A percentile compares a stretch with the other conserved stretches of the same genome.
These are phyloP conservation scores for Spizaetus ornatus DNA, from an alignment of 2,113 vertebrate genomes.

Conservation along the genomic window DNA sequence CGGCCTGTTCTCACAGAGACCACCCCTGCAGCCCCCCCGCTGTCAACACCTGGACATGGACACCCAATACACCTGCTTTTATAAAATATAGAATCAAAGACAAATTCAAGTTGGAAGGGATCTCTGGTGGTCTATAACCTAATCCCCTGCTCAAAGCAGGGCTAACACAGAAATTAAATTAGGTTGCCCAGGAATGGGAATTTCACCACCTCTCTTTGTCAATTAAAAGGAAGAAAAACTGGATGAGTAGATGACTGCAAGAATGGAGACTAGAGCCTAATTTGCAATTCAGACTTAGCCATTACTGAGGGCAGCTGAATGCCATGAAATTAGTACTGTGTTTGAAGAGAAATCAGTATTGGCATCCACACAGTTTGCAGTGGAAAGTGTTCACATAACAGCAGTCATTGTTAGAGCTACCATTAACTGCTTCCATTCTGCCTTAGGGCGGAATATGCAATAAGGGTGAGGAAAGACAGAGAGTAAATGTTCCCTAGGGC, in stretches of 20 bases:
- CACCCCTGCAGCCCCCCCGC: background rate
- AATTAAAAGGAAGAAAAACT: background rate
- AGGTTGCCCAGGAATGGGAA: background rate
- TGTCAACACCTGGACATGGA: background rate
- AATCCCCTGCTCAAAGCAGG: background rate
- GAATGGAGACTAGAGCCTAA: background rate
- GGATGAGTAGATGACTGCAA: background rate
- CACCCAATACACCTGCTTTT: background rate
- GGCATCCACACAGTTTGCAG: background rate
- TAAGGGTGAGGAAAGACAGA: background rate
- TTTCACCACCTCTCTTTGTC: background rate
- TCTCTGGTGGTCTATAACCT: background rate
- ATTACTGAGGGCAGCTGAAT: background rate
- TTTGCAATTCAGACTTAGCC: background rate
- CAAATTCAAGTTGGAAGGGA: background rate
- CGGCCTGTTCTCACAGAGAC: background rate
- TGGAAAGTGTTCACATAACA: background rate
- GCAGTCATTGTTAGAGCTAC: background rate
- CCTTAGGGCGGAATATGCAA: background rate
- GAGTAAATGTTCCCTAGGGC: background rate
- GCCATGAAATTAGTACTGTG: background rate
- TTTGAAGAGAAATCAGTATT: background rate
- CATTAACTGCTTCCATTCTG: background rate
- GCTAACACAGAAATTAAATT: background rate
- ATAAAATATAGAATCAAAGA: background rate